These are phyloP conservation scores for Myripristis jacobus DNA, from an alignment of 2,797 vertebrate species.

Conservation along the genomic window DNA sequence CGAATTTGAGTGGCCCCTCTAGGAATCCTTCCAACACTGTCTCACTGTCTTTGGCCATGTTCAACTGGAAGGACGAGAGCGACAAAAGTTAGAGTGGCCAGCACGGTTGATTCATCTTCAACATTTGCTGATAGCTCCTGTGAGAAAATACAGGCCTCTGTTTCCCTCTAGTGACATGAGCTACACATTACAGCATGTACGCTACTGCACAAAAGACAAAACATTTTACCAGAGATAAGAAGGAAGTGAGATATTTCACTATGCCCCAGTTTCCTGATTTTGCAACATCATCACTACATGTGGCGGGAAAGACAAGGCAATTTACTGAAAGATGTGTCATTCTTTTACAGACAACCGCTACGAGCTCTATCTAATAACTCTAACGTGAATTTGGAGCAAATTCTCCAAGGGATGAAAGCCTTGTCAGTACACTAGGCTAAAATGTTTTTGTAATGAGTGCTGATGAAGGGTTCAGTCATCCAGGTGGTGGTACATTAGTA, in stretches of 20 bases:
- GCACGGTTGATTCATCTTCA: too few species aligned
- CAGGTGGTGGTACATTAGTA: too few species aligned
- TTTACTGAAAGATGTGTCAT: too few species aligned
- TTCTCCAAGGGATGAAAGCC: too few species aligned
- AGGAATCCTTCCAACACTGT: conserved; percentile 93
- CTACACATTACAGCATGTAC: conserved; percentile 18
- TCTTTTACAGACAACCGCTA: too few species aligned
- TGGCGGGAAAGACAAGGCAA: background rate
- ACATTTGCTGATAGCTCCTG: background rate
- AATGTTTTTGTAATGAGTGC: too few species aligned
- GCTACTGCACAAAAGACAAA: background rate
- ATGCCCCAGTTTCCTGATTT: background rate
- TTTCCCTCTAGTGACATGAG: conserved; percentile 60
- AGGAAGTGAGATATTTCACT: background rate
- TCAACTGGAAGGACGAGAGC: conserved; percentile 84
- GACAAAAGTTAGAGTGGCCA: conserved; percentile 1
- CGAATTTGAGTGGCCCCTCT: conserved; percentile 93
- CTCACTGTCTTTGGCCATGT: conserved; percentile 94
- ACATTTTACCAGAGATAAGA: background rate
- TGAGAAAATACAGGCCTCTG: conserved; percentile 10
- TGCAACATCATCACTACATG: background rate
- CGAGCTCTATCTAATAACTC: background rate
- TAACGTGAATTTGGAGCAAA: background rate
- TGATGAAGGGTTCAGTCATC: too few species aligned
- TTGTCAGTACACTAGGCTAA: too few species aligned